These are phyloP conservation scores for Uropsilus gracilis DNA, from an alignment of 2,113 vertebrate genomes.

Conservation along the genomic window DNA sequence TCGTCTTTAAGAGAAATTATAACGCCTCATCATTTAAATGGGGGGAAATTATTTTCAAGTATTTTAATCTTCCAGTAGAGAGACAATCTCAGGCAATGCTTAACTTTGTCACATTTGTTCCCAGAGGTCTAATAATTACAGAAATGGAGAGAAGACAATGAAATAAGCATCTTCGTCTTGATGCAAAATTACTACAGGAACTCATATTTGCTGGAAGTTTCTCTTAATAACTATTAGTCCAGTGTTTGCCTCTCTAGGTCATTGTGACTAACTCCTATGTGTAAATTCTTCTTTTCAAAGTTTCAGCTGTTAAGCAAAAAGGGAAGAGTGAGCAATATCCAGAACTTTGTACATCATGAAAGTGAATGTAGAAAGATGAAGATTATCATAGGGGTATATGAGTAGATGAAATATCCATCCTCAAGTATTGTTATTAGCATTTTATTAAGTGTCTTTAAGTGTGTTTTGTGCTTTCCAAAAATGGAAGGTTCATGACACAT, in stretches of 20 bases:
- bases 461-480: neutral
- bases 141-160: neutral
- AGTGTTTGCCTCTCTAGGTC: neutral
- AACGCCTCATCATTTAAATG: neutral
- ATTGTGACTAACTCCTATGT: neutral
- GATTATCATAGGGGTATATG: neutral
- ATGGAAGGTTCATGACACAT: neutral
- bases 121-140: neutral
- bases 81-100: neutral
- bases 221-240: neutral
- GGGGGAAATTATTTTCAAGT: neutral
- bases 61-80: neutral
- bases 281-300: constrained; percentile 13
- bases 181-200: neutral
- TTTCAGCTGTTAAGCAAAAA: neutral
- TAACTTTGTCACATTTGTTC: neutral
- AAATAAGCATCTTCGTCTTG: neutral
- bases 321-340: neutral
- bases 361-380: neutral
- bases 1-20: neutral
- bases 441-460: neutral
- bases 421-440: neutral
- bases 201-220: neutral
- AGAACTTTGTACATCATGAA: neutral
- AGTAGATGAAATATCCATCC: neutral